Evolutionary conservation across 1,140 invertebrate genomes (phyloP).

Genomic region (Polypedilum vanderplanki): DNA sequence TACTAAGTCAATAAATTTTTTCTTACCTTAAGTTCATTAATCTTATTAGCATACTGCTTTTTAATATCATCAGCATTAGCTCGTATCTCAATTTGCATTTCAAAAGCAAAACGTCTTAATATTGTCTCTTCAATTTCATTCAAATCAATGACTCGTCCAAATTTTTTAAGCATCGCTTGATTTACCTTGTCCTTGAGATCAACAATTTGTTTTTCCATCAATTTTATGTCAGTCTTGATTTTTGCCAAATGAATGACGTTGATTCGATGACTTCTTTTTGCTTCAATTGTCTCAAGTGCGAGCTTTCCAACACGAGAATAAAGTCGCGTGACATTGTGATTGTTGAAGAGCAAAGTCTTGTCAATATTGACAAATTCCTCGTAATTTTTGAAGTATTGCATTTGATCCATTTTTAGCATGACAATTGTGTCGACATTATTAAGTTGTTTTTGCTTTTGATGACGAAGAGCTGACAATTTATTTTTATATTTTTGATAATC

Average conservation of each 20-base stretch:
- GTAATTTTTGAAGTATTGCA: slow-evolving; percentile 52
- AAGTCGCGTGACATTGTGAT: slow-evolving; percentile 48
- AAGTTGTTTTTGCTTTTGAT: slow-evolving; percentile 59
- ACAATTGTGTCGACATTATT: slow-evolving; percentile 60
- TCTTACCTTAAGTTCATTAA: slow-evolving; percentile 38
- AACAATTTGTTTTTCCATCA: slow-evolving; percentile 49
- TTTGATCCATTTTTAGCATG: slow-evolving; percentile 57
- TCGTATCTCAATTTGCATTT: slow-evolving; percentile 49
- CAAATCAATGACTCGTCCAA: slow-evolving; percentile 50
- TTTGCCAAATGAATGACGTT: slow-evolving; percentile 48
- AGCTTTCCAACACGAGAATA: slow-evolving; percentile 57
- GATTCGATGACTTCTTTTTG: slow-evolving; percentile 51
- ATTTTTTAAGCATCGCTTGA: slow-evolving; percentile 50
- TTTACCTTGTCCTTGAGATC: slow-evolving; percentile 47
- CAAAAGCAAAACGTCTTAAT: slow-evolving; percentile 48
- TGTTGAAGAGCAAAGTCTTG: slow-evolving; percentile 57
- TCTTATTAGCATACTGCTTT: slow-evolving; percentile 43
- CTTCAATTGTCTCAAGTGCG: slow-evolving; percentile 53
- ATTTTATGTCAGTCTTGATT: slow-evolving; percentile 50
- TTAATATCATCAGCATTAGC: slow-evolving; percentile 45
- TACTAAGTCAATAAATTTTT: too few relatives aligned
- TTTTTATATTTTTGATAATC: slow-evolving; percentile 37
- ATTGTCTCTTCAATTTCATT: slow-evolving; percentile 51
- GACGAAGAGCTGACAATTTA: slow-evolving; percentile 36
- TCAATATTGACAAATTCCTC: slow-evolving; percentile 48